Evolutionary conservation across 1,140 invertebrate genomes (phyloP), one percentile per base, ranked within the genome.

Genomic region (Leptonema lineaticorne): DNA sequence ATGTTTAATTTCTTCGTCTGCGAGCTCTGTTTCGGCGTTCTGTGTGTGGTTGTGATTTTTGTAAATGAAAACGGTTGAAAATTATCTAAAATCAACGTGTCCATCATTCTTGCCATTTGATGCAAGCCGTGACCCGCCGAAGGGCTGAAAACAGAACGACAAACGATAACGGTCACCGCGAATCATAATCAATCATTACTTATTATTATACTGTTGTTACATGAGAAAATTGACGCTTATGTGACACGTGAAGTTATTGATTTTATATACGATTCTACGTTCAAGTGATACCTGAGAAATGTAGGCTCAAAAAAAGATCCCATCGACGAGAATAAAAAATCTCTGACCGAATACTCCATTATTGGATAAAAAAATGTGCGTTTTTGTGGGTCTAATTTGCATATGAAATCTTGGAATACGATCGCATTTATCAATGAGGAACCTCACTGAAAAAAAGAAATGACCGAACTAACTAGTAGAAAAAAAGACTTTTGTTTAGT

Each of bases 71-170:
- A 87, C 30, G 86, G 84, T 66, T 85, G 83, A 73, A 87, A 77
- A 68, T 86, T 82, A 73, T 89, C 87, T 50, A 86, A 75, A 75
- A 89, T 86, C 72, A 89, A 81, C 1, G 86, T 85, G 74, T 89
- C 88, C 88, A 89, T 89, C 86, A 89, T 89, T 6, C 86, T 77
- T 46, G 87, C 87, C 85, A 89, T 87, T 71, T 88, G 86, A 65
- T 87, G 85, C 53, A 89, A 84, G 9, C 83, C 80, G 58, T 78
- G 77, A 57, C 81, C 78, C 41, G 82, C 82, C 63, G 81, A 80
- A 68, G 81, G 82, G 60, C 83, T 81, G 71, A 63, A 66, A 66
- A 46, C 41, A 11, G 11, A 33, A 33, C 11, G 11, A 6, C n/a
- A n/a, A n/a, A n/a, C n/a, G n/a, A n/a, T n/a, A n/a, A n/a, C n/a